Evolutionary conservation across 2,113 vertebrate species (phyloP), one percentile per base, ranked within the genome.

Genomic region (Mesembrinibis cayennensis): DNA sequence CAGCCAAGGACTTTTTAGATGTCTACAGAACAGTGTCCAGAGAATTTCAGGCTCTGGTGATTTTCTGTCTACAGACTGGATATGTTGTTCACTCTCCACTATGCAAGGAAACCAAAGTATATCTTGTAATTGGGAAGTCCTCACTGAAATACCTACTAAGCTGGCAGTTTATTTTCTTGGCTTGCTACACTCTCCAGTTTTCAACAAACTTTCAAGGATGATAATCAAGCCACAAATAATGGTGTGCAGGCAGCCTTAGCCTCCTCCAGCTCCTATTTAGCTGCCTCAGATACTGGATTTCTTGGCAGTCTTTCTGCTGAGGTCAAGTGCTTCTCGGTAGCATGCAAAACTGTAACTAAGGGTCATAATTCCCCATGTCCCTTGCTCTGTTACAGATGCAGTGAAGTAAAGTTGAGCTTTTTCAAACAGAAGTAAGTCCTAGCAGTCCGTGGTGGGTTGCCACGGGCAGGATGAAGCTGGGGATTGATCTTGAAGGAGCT

Each of bases 41-140:
- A 71, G 65, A 45, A 93, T 76, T 72, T 87, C 61, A 74, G 69
- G 61, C 34, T 81, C 76, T 71, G 29, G 47, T 71, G 22, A 55
- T 84, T 74, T 97, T 72, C 38, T 77, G 19, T 53, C 36, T 65
- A 42, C n/a, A 59, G 61, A 36, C 38, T 10, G 29, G 23, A 63
- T 29, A 5, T 34, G 38, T 69, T 56, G 10, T 47, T 77, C 58
- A 30, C 62, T 67, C 20, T 52, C 16, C 12, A 49, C 13, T 20
- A 9, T 6, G 8, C 14, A 26, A 80, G 25, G 26, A 82, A 87
- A 94, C 11, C 0, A 0, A 82, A 74, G 13, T 7, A 1, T 34
- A 47, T 52, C 29, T 78, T 63, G 16, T 32, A 82, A 85, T 9
- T 56, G 44, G 14, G n/a, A 91, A 61, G 44, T 44, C 26, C 38